Conservation (phyloP, 2,113 vertebrate genomes). For the Otis tarda region DNA sequence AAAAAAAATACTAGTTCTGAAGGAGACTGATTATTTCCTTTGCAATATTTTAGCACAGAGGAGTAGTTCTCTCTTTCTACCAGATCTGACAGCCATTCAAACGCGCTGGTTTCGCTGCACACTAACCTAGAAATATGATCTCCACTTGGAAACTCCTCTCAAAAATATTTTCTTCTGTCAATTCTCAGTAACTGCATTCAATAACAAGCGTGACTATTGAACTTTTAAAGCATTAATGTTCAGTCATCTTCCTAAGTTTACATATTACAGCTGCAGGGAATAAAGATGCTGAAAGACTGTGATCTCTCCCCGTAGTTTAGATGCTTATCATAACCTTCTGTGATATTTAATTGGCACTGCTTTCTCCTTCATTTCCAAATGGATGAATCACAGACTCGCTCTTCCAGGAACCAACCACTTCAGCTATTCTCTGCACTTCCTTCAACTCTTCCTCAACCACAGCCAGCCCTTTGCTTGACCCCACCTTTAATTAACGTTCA, state of each 20-base stretch:
- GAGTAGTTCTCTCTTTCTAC: background rate
- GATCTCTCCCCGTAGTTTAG: background rate
- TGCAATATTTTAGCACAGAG: conserved; percentile 11
- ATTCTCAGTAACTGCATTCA: conserved; percentile 12
- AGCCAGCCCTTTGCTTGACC: conserved; percentile 50
- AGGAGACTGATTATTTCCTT: conserved; percentile 42
- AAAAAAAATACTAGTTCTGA: background rate
- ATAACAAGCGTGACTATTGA: conserved; percentile 25
- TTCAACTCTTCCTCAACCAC: conserved; percentile 1
- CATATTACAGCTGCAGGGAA: conserved; percentile 36
- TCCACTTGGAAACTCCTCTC: conserved; percentile 40
- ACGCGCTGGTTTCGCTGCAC: background rate
- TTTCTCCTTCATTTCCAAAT: conserved; percentile 34
- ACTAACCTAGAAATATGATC: conserved; percentile 29
- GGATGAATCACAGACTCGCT: conserved; percentile 6
- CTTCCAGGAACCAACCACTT: conserved; percentile 56
- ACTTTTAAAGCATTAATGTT: conserved; percentile 15
- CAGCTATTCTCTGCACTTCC: conserved; percentile 18
- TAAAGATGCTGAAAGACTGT: background rate
- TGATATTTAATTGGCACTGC: conserved; percentile 43
- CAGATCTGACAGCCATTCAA: conserved; percentile 31
- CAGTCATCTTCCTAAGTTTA: conserved; percentile 13
- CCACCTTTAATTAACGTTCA: background rate
- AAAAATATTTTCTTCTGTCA: conserved; percentile 46
- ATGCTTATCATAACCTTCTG: conserved; percentile 18